Evolutionary conservation across 2,113 vertebrate species (phyloP).

Genomic region (cat (Felis catus)): F.catus_Fca126_mat1.0 CM031416.1:47313501-47314000

Average conservation of each 20-base stretch:
- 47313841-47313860: neutral
- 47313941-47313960: neutral
- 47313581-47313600: neutral
- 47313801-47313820: neutral
- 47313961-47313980: neutral
- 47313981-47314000: too few relatives aligned
- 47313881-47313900: neutral
- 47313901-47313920: neutral
- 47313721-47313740: neutral
- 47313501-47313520: neutral
- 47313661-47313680: neutral
- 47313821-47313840: neutral
- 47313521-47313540: neutral
- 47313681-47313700: neutral
- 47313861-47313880: neutral
- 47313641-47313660: neutral
- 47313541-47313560: neutral
- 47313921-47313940: neutral
- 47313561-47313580: neutral
- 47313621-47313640: neutral
- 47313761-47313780: neutral
- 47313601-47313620: neutral
- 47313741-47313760: neutral
- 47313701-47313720: neutral
- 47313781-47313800: neutral